Evolutionary conservation across 2,797 vertebrate species (phyloP).

Genomic region (Danio jaintianensis): DNA sequence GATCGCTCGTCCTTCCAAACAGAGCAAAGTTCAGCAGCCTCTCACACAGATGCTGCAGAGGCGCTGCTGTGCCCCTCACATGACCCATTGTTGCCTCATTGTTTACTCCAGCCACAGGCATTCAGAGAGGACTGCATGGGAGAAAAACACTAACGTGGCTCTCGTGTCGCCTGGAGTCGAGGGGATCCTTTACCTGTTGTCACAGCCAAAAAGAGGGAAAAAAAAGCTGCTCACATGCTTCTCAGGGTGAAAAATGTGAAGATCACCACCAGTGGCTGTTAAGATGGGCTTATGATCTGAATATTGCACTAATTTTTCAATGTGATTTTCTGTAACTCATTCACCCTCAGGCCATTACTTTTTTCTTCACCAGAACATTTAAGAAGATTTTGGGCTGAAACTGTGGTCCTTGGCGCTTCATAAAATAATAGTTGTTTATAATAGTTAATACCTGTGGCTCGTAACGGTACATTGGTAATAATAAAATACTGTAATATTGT

Average conservation of each 20-base stretch:
- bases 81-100: constrained; percentile 41
- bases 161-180: constrained; percentile 54
- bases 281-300: neutral
- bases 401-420: too few species aligned
- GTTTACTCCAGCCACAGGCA: constrained; percentile 54
- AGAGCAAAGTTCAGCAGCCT: constrained; percentile 70
- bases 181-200: constrained; percentile 70
- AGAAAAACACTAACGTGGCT: constrained; percentile 55
- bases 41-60: constrained; percentile 63
- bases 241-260: neutral
- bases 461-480: too few species aligned
- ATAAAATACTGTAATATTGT: neutral
- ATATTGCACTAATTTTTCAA: neutral
- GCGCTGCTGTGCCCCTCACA: constrained; percentile 31
- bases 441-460: too few species aligned
- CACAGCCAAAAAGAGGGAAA: constrained; percentile 53
- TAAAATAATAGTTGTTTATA: too few species aligned
- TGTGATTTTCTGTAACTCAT: too few species aligned
- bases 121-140: constrained; percentile 14
- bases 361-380: too few species aligned
- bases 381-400: too few species aligned
- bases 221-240: constrained; percentile 11
- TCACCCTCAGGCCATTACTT: too few species aligned
- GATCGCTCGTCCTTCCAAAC: constrained; percentile 61
- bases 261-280: constrained; percentile 17